Base-by-base conservation (phyloP, 1,140 invertebrate genomes). In the Pristionchus pacificus region DNA sequence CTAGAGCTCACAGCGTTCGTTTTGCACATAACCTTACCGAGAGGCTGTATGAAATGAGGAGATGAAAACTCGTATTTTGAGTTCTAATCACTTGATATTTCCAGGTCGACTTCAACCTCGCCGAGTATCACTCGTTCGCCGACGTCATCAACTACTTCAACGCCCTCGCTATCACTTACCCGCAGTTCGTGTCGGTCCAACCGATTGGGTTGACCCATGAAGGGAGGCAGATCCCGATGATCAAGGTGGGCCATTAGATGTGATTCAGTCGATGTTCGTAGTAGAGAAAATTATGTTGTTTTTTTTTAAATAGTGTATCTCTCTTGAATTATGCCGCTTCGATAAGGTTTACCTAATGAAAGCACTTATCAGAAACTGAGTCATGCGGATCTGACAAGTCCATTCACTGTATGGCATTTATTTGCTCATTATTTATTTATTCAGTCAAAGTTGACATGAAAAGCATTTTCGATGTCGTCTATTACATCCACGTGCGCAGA, bases 191-290 rank as follows among this genome's bases (percentile, higher is more conserved):
- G 1, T 74, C 73, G 28, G 81, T 83, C 19, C 75, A 77, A 49
- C 81, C 81, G 19, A 83, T 83, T 67, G 81, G 81, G 14, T 81
- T 78, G 0, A 83, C 81, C 19, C 81, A 83, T 71, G 81, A 83
- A 74, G 81, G 81, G 33, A 27, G 81, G 30, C 81, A 83, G 68
- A 84, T 83, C 60, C 80, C 81, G 33, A 49, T 83, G 32, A 83
- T 83, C 55, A 83, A 78, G 65, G 80, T 80, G 27, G 29, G 69
- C 31, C 15, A 38, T 49, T 19, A 49, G 6, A 49, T 49, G n/a
- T n/a, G n/a, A n/a, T n/a, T n/a, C n/a, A n/a, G n/a, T n/a, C n/a
- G n/a, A n/a, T n/a, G n/a, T n/a, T n/a, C n/a, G n/a, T n/a, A n/a
- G n/a, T n/a, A n/a, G n/a, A n/a, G n/a, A n/a, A n/a, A n/a, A n/a